Evolutionary conservation across 2,888 invertebrate species (phyloP).

Genomic region (Sminthurides aquaticus): DNA sequence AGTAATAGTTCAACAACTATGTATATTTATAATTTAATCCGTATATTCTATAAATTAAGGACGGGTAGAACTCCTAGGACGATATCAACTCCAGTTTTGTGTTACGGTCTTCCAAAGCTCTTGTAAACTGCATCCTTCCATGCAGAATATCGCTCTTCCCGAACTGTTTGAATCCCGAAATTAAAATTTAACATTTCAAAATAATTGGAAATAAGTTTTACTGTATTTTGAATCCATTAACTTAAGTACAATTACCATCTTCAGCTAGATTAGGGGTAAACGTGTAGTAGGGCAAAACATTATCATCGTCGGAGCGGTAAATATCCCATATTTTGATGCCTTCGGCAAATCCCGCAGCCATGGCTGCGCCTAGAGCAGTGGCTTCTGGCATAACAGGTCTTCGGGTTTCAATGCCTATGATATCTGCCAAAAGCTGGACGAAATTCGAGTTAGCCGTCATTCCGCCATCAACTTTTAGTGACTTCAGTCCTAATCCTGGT

Average conservation of each 20-base stretch:
- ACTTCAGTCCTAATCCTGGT: constrained; percentile 71
- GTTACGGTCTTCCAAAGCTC: constrained; percentile 2
- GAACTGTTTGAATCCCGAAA: constrained; percentile 1
- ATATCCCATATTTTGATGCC: constrained; percentile 64
- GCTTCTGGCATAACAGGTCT: constrained; percentile 78
- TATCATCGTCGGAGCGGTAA: constrained; percentile 54
- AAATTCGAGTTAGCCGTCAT: constrained; percentile 70
- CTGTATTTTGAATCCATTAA: background rate
- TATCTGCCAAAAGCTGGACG: constrained; percentile 93
- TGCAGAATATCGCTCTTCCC: constrained; percentile 1
- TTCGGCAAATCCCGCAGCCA: constrained; percentile 77
- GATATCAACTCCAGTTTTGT: too few relatives aligned
- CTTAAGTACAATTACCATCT: constrained; percentile 55
- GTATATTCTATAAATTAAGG: too few relatives aligned
- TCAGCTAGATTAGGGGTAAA: constrained; percentile 73
- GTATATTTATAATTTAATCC: too few relatives aligned
- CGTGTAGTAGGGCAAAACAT: constrained; percentile 59
- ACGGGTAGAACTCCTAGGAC: too few relatives aligned
- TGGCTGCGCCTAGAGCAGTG: constrained; percentile 73
- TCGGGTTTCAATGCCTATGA: constrained; percentile 70
- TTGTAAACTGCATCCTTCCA: constrained; percentile 15
- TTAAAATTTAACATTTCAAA: background rate
- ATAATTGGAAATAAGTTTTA: too few relatives aligned
- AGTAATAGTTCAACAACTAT: too few relatives aligned
- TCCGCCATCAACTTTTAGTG: constrained; percentile 86